Evolutionary conservation across 2,113 vertebrate species (phyloP).

Genomic region (Fregata magnificens): DNA sequence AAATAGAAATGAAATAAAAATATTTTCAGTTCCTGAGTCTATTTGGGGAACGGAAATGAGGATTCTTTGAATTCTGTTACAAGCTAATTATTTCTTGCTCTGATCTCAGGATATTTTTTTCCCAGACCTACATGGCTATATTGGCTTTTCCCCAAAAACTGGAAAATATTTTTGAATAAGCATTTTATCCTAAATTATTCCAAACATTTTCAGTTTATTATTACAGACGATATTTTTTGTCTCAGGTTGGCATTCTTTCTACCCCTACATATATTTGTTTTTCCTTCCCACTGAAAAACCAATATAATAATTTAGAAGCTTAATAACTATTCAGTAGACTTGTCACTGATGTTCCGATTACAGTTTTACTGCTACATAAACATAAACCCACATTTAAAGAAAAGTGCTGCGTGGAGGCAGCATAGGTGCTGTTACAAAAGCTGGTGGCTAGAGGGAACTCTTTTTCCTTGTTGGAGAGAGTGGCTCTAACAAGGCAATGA

Average conservation of each 20-base stretch:
- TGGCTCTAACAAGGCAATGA: background rate
- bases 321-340: slow-evolving; percentile 49
- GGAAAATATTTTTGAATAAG: background rate
- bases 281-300: slow-evolving; percentile 1
- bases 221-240: background rate
- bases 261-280: slow-evolving; percentile 19
- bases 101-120: background rate
- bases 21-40: slow-evolving; percentile 38
- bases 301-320: slow-evolving; percentile 50
- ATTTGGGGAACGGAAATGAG: background rate
- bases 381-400: slow-evolving; percentile 14
- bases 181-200: background rate
- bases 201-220: slow-evolving; percentile 20
- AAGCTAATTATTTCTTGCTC: slow-evolving; percentile 33
- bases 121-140: background rate
- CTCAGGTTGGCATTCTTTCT: slow-evolving; percentile 13
- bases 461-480: slow-evolving; percentile 55
- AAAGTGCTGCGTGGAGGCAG: background rate
- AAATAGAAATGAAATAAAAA: slow-evolving; percentile 19
- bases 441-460: slow-evolving; percentile 68
- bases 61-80: background rate
- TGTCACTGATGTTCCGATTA: slow-evolving; percentile 59
- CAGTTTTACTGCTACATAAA: slow-evolving; percentile 68
- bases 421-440: slow-evolving; percentile 1
- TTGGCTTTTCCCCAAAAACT: slow-evolving; percentile 9